Conservation (phyloP, 2,797 vertebrate species). For the Cynopterus sphinx region DNA sequence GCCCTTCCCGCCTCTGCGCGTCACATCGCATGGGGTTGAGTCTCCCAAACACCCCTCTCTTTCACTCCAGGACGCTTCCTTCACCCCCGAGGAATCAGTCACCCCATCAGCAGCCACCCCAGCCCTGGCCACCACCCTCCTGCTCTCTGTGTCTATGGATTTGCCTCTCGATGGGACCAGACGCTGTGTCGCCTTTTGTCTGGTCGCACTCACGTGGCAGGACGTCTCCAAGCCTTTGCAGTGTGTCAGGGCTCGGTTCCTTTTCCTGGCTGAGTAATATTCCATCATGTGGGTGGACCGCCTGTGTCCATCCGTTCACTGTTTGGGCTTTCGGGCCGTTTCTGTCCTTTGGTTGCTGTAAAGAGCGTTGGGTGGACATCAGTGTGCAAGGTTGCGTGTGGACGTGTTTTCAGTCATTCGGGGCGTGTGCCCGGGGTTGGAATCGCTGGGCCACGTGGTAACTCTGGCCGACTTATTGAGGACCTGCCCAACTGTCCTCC, state of each 20-base stretch:
- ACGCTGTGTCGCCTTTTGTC: fast-evolving
- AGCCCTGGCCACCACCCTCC: background rate
- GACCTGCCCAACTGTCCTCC: fast-evolving
- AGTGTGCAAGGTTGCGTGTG: too few relatives aligned
- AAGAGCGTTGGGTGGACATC: fast-evolving
- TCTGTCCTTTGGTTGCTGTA: fast-evolving
- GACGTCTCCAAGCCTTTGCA: fast-evolving
- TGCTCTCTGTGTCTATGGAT: too few relatives aligned
- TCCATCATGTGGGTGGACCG: fast-evolving
- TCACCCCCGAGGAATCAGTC: too few relatives aligned
- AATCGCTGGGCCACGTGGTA: fast-evolving
- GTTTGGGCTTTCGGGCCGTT: fast-evolving
- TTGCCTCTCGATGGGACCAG: fast-evolving
- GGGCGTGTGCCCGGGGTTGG: fast-evolving
- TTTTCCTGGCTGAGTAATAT: fast-evolving
- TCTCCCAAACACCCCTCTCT: background rate
- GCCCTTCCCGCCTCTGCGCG: background rate
- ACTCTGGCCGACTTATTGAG: too few relatives aligned
- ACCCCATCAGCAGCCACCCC: fast-evolving
- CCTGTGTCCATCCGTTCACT: fast-evolving
- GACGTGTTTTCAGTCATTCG: too few relatives aligned
- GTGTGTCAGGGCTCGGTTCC: fast-evolving
- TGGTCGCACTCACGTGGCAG: fast-evolving
- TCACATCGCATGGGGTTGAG: fast-evolving
- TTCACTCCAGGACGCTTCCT: background rate